These are phyloP conservation scores for Uloborus plumipes DNA, from an alignment of 2,888 invertebrate genomes.

Conservation along the genomic window DNA sequence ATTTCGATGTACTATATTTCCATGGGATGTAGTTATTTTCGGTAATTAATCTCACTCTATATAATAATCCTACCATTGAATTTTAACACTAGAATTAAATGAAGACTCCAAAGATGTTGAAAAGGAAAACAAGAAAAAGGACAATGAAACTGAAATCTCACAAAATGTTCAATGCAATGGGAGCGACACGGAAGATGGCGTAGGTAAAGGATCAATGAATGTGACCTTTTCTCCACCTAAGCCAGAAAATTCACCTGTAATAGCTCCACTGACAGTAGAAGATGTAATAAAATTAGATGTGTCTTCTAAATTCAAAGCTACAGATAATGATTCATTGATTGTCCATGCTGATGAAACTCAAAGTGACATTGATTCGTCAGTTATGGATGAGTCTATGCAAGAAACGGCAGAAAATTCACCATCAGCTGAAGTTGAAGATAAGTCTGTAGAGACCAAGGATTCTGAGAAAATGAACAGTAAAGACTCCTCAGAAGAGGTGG, in stretches of 20 bases:
- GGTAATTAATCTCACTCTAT: constrained; percentile 51
- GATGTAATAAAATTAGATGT: constrained; percentile 68
- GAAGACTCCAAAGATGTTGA: constrained; percentile 55
- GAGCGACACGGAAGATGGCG: constrained; percentile 24
- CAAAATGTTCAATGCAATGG: constrained; percentile 47
- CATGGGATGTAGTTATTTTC: constrained; percentile 44
- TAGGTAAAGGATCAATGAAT: constrained; percentile 65
- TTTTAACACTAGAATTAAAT: constrained; percentile 62
- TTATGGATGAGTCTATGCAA: constrained; percentile 21
- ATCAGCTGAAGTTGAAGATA: not conserved
- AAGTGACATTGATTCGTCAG: constrained; percentile 70
- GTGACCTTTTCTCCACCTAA: constrained; percentile 63
- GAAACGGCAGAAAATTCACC: constrained; percentile 14
- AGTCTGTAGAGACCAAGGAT: not conserved
- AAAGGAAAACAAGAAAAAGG: constrained; percentile 33
- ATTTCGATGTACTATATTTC: constrained; percentile 41
- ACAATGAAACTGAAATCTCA: constrained; percentile 28
- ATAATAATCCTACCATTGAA: constrained; percentile 62
- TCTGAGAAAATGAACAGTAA: constrained; percentile 8
- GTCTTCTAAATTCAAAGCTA: constrained; percentile 62
- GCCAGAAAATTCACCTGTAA: constrained; percentile 66
- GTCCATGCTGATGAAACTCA: constrained; percentile 72
- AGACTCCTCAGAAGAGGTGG: constrained; percentile 10
- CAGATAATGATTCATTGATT: constrained; percentile 71
- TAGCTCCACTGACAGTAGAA: constrained; percentile 68